Percentiles rank a stretch among this genome's conserved stretches.
phyloP scores from a whole-genome alignment of 2,113 vertebrate genomes.

The Gallinago jamesoni region DNA sequence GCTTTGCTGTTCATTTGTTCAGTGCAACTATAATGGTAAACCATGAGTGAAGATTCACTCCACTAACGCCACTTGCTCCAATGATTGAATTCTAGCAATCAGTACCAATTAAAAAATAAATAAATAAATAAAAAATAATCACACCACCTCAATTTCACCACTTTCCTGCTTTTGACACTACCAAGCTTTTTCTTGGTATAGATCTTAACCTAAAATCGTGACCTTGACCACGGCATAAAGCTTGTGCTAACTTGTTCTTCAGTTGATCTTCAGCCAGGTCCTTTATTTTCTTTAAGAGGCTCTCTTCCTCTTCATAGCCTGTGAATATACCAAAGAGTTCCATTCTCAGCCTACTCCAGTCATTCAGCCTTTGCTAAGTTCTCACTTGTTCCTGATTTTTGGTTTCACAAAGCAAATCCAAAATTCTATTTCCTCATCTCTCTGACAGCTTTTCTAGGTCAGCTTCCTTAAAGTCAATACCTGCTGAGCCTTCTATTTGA shows the following conservation, averaged over 20 bases:
- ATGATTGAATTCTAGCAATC: background rate
- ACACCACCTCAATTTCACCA: background rate
- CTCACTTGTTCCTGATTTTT: background rate
- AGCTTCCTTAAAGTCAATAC: background rate
- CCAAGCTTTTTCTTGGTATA: background rate
- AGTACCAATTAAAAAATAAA: background rate
- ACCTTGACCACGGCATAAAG: background rate
- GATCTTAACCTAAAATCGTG: background rate
- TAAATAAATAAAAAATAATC: background rate
- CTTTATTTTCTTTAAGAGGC: background rate
- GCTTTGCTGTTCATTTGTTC: background rate
- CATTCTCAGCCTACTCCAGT: background rate
- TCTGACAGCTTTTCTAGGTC: background rate
- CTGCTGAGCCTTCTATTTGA: background rate
- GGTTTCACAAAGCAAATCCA: background rate
- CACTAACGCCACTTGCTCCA: background rate
- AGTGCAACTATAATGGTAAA: background rate
- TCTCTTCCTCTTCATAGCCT: background rate
- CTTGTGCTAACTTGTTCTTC: background rate
- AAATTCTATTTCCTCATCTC: background rate
- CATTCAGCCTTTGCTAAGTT: background rate
- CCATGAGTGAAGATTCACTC: background rate
- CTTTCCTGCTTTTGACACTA: background rate
- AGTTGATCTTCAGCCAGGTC: background rate
- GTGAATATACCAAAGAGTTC: background rate